Conservation (phyloP, 2,888 invertebrate genomes). For the Apotomis capreana region DNA sequence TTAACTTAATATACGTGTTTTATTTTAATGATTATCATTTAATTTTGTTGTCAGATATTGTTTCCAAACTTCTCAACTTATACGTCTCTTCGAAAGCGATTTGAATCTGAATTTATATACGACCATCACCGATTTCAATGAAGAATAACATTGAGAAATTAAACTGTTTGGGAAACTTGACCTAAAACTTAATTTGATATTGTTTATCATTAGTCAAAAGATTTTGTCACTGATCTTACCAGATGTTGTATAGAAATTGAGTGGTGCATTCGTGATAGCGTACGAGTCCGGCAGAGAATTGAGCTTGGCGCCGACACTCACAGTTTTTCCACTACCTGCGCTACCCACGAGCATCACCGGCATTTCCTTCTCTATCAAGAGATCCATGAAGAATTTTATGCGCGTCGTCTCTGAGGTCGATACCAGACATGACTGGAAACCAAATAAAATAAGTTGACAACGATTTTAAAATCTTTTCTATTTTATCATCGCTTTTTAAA, state of each 20-base stretch:
- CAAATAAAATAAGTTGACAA: neutral
- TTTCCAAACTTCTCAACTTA: too few species aligned
- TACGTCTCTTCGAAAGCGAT: too few species aligned
- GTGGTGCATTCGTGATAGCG: constrained; percentile 93
- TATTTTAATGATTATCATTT: too few species aligned
- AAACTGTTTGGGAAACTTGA: neutral
- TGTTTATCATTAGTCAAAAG: too few species aligned
- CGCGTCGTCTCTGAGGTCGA: constrained; percentile 95
- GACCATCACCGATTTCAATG: too few species aligned
- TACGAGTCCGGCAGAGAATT: constrained; percentile 88
- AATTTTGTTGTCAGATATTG: too few species aligned
- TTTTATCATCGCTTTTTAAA: too few species aligned
- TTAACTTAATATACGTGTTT: too few species aligned
- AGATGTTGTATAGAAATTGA: constrained; percentile 97
- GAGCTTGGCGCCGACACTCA: constrained; percentile 94
- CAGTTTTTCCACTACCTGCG: constrained; percentile 96
- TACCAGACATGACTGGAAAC: constrained; percentile 88
- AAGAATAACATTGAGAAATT: too few species aligned
- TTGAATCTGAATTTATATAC: too few species aligned
- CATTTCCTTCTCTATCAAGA: constrained; percentile 89
- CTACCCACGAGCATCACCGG: constrained; percentile 96
- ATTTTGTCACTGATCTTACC: constrained; percentile 64
- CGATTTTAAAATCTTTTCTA: too few species aligned
- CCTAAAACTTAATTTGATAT: neutral
- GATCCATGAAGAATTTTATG: constrained; percentile 93